Conservation (phyloP, 2,888 invertebrate genomes). For the Archips xylosteana region DNA sequence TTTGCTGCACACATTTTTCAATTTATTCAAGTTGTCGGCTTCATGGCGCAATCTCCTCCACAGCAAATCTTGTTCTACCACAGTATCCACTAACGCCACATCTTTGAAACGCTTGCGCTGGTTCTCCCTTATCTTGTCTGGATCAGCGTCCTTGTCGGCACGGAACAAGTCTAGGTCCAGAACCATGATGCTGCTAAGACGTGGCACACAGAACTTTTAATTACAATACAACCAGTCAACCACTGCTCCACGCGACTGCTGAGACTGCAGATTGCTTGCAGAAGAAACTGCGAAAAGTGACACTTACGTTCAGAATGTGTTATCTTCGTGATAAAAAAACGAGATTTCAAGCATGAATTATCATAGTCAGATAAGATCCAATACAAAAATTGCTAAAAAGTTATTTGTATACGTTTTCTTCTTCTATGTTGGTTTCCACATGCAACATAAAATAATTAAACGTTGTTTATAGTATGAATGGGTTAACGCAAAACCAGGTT, state of each 20-base stretch:
- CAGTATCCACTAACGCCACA: slow-evolving; percentile 94
- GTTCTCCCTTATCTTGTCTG: slow-evolving; percentile 95
- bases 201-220: slow-evolving; percentile 36
- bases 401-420: not conserved
- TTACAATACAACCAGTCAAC: slow-evolving; percentile 22
- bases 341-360: not conserved
- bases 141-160: slow-evolving; percentile 97
- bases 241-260: slow-evolving; percentile 37
- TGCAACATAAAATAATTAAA: not conserved
- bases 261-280: no score
- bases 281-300: slow-evolving; percentile 28
- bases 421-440: not conserved
- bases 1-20: slow-evolving; percentile 98
- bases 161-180: slow-evolving; percentile 98
- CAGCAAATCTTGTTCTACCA: slow-evolving; percentile 94
- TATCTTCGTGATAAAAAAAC: not conserved
- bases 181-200: slow-evolving; percentile 89
- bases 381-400: not conserved
- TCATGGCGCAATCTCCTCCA: slow-evolving; percentile 97
- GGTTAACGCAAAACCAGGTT: not conserved
- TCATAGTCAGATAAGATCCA: not conserved
- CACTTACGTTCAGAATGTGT: slow-evolving; percentile 23
- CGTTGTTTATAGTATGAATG: not conserved
- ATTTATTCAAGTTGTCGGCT: slow-evolving; percentile 97
- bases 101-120: slow-evolving; percentile 97